Base-by-base conservation (phyloP, 2,113 vertebrate species). In the Pycnonotus jocosus region DNA sequence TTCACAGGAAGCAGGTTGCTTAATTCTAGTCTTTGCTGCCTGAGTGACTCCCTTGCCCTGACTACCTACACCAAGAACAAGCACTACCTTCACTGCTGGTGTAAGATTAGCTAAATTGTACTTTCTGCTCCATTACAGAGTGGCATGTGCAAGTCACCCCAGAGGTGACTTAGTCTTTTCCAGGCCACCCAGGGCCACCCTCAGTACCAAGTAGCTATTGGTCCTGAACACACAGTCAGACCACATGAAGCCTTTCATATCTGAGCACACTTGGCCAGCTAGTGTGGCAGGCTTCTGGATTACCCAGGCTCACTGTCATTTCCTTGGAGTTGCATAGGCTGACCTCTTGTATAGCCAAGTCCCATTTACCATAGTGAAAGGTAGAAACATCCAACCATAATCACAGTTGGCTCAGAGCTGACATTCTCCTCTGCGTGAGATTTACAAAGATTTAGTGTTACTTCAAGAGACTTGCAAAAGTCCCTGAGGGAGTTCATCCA, bases 211-310 rank as follows among this genome's bases (percentile, higher is more conserved):
- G 37, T 37, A 51, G 85, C 38, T 27, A 45, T 7, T 65, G 54
- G 28, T 65, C 23, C 27, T 42, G 42, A n/a, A 35, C 1, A 1
- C 15, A 9, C 15, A 68, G 57, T 56, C 30, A 60, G 35, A 71
- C 23, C 61, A 28, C 0, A 0, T 12, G 19, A 37, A 79, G n/a
- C 23, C 28, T 86, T 30, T 79, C 2, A 0, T 7, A 21, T 58
- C 38, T 21, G 24, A 47, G 35, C 68, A 21, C 24, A 2, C 56
- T 51, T 47, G 28, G 11, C n/a, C 1, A 1, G 47, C 48, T 30
- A 27, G 18, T n/a, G 45, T 62, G n/a, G 50, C 1, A 3, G 14
- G 10, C 11, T 76, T 31, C 54, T 66, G 54, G 51, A 16, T 89
- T 85, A 53, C 30, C 51, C 66, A 85, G 56, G 24, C 17, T 95